Conservation (phyloP, 2,797 vertebrate species). For the Sarcoramphus papa region DNA sequence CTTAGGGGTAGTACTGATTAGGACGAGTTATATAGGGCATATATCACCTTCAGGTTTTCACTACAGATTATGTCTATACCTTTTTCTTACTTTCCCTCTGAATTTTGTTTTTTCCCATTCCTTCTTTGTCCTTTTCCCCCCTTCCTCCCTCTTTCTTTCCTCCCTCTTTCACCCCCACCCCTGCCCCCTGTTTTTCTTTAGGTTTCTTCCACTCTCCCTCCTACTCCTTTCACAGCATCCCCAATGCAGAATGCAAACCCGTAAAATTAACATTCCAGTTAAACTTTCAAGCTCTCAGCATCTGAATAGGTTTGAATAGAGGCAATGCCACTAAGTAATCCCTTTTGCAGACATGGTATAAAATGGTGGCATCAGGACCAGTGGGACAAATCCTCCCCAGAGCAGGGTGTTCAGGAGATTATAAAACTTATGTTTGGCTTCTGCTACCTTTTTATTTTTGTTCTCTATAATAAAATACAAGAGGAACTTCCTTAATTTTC, state of each 20-base stretch:
- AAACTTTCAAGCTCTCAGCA: neutral
- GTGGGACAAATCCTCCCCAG: neutral
- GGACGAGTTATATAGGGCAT: neutral
- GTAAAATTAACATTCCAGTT: neutral
- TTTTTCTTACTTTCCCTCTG: neutral
- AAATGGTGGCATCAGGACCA: neutral
- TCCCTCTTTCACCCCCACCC: accelerated
- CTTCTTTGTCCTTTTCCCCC: neutral
- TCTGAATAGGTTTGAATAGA: neutral
- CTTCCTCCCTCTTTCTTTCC: neutral
- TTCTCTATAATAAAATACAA: constrained; percentile 48
- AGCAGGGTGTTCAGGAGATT: neutral
- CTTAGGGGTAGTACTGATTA: neutral
- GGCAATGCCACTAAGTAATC: neutral
- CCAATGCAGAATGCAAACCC: neutral
- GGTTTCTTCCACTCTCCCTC: neutral
- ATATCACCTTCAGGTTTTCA: neutral
- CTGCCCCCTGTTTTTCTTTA: neutral
- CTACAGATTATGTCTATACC: neutral
- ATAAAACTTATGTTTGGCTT: neutral
- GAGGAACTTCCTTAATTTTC: constrained; percentile 72
- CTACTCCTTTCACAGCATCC: neutral
- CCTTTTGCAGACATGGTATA: neutral
- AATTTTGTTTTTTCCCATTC: neutral
- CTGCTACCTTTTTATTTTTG: constrained; percentile 33